Evolutionary conservation across 1,140 invertebrate species (phyloP).

Genomic region (Drosophila eugracilis): DNA sequence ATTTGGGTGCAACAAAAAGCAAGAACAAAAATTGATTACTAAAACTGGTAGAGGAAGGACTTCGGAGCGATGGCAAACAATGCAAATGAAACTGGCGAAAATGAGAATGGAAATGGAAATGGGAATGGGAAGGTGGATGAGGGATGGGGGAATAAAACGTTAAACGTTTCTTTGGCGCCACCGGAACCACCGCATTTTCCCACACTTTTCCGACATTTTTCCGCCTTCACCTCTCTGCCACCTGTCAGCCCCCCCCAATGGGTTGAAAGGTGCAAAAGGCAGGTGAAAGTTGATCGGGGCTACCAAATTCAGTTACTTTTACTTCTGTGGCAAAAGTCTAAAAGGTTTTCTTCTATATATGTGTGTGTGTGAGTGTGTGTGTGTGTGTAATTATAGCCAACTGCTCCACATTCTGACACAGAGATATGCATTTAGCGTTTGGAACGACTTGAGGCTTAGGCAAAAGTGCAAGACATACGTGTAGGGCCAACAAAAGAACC

Average conservation of each 20-base stretch:
- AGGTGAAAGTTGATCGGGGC: slow-evolving; percentile 17
- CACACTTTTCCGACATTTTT: slow-evolving; percentile 1
- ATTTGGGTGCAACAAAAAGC: slow-evolving; percentile 47
- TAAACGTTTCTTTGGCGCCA: slow-evolving; percentile 59
- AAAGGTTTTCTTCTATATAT: background rate
- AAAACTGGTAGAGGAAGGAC: slow-evolving; percentile 53
- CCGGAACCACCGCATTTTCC: slow-evolving; percentile 12
- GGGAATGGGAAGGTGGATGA: slow-evolving; percentile 17
- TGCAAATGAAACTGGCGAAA: slow-evolving; percentile 53
- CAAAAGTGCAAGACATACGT: slow-evolving; percentile 36
- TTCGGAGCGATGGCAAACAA: slow-evolving; percentile 36
- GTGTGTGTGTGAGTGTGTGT: background rate
- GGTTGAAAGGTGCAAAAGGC: background rate
- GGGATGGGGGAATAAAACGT: slow-evolving; percentile 43
- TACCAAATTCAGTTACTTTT: slow-evolving; percentile 51
- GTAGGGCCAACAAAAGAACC: background rate
- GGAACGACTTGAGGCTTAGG: slow-evolving; percentile 32
- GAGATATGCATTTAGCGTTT: slow-evolving; percentile 49
- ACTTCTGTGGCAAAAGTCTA: background rate
- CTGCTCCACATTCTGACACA: slow-evolving; percentile 50
- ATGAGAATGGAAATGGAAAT: slow-evolving; percentile 23
- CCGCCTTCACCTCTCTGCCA: background rate
- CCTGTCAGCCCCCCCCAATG: slow-evolving; percentile 12
- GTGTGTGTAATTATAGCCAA: slow-evolving; percentile 56
- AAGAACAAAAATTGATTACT: slow-evolving; percentile 63